A percentile compares a stretch with the other conserved stretches of the same genome.
phyloP scores from a whole-genome alignment of 1,140 invertebrate species.

The Apis cerana region DNA sequence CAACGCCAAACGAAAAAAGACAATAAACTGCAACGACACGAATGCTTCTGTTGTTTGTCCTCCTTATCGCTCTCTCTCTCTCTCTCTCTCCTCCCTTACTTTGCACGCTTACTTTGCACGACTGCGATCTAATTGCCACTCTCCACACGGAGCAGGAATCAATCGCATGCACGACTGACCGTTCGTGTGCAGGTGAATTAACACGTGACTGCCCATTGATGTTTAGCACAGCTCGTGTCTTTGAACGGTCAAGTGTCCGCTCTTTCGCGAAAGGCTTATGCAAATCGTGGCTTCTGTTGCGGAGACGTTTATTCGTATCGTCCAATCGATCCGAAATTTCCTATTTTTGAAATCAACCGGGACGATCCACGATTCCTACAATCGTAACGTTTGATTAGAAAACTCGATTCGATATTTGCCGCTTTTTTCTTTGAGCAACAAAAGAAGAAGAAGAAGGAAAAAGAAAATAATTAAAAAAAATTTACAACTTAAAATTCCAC shows the following conservation, averaged over 20 bases:
- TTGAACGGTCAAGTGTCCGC: not conserved
- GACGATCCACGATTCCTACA: no score
- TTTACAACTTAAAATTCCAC: not conserved
- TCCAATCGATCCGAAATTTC: not conserved
- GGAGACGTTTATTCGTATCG: not conserved
- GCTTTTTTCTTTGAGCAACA: no score
- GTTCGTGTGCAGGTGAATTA: conserved; percentile 20
- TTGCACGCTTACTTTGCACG: not conserved
- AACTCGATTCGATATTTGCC: no score
- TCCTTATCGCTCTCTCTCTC: not conserved
- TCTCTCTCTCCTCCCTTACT: no score
- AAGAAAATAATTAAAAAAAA: not conserved
- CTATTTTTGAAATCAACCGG: no score
- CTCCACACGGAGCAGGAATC: not conserved
- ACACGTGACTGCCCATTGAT: conserved; percentile 22
- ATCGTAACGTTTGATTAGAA: no score
- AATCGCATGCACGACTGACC: not conserved
- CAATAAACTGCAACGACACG: conserved; percentile 44
- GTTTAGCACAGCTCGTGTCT: not conserved
- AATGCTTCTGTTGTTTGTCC: not conserved
- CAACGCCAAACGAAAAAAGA: conserved; percentile 31
- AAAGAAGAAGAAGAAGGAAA: no score
- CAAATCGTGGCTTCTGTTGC: not conserved
- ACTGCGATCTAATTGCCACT: conserved; percentile 12
- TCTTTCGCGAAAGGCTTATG: not conserved